A percentile compares a stretch with the other conserved stretches of the same genome.
Evolutionary conservation across 2,888 invertebrate genomes (phyloP).

Genomic region (Pherbina coryleti): DNA sequence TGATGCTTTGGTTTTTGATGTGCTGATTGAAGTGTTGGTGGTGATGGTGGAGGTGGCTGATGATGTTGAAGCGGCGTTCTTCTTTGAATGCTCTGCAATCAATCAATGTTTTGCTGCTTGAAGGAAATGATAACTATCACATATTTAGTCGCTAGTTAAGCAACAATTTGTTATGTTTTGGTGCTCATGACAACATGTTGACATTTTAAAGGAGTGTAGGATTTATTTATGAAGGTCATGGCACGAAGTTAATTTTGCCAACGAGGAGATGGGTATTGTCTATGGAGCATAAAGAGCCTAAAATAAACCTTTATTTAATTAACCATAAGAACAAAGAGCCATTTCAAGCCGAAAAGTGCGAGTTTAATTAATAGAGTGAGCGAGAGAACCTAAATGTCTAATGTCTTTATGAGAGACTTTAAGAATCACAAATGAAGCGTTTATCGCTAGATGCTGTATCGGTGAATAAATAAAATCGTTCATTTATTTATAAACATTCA

Average conservation of each 20-base stretch:
- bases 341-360: too few relatives aligned
- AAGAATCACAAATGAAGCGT: too few relatives aligned
- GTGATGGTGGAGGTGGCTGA: too few relatives aligned
- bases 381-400: too few relatives aligned
- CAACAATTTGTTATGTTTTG: slow-evolving; percentile 17
- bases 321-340: background rate
- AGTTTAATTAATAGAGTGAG: too few relatives aligned
- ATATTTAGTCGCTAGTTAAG: slow-evolving; percentile 16
- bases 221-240: background rate
- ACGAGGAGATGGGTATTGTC: background rate
- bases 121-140: background rate
- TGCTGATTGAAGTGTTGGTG: too few relatives aligned
- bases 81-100: slow-evolving; percentile 7
- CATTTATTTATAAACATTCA: too few relatives aligned
- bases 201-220: background rate
- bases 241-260: background rate
- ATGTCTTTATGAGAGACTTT: too few relatives aligned
- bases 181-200: background rate
- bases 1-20: too few relatives aligned
- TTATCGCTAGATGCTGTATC: too few relatives aligned
- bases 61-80: background rate
- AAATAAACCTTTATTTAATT: background rate
- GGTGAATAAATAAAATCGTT: too few relatives aligned
- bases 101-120: slow-evolving; percentile 1
- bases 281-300: background rate